Base-by-base conservation (phyloP, 2,888 invertebrate genomes). In the Autographa pulchrina region DNA sequence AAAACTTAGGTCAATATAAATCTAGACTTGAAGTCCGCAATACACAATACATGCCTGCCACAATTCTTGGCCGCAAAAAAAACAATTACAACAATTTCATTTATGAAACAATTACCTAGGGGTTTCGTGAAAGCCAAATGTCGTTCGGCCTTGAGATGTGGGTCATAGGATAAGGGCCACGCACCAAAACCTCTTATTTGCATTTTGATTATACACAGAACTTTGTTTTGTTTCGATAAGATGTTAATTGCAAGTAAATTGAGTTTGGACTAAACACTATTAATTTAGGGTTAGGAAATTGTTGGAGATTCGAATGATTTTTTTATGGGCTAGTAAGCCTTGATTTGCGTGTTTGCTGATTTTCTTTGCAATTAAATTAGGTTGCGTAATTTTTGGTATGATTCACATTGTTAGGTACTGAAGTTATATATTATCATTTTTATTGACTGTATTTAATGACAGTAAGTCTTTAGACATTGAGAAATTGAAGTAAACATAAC, bases 121-220 rank as follows among this genome's bases (percentile, higher is more conserved):
- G 65, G 77, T 81, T 80, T 84, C 75, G 81, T 81, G 84, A 82
- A 82, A 74, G 74, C 81, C 76, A 76, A 84, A 83, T 89, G 89
- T 89, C 88, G 88, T 86, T 84, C 91, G 94, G 91, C 95, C 95
- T 95, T 94, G 86, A 70, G 94, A 95, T 95, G 93, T 96, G 90
- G 96, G 95, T 90, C 95, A 91, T 77, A 86, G 95, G 95, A 95
- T 95, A 95, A 95, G 90, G 78, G 65, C 87, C 91, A 91, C 92
- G 90, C 91, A 91, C 88, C 84, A 77, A 83, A 86, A 79, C 85
- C 80, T 79, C 69, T 80, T 88, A 95, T 96, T 95, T 94, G 92
- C 95, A 96, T 95, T 93, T 94, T 92, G 91, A 95, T 94, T 94
- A 92, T 90, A 88, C 76, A 87, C 73, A 77, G 69, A 82, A 82